phyloP scores from a whole-genome alignment of 2,113 vertebrate species.

The Lycocorax pyrrhopterus region DNA sequence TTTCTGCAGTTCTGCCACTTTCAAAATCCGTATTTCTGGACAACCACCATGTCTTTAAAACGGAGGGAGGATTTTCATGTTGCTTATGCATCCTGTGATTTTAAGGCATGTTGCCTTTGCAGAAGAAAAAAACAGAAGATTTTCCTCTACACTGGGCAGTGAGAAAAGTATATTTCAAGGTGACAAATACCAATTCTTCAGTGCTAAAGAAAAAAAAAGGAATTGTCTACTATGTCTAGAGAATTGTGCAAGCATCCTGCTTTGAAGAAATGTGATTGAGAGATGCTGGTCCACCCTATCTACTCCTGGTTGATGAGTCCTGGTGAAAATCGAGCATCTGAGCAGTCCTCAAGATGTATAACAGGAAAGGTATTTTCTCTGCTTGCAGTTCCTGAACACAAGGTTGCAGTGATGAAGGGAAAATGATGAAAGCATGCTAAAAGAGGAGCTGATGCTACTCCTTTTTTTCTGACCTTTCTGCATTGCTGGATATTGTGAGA shows the following conservation, averaged over 20 bases:
- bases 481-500: neutral
- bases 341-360: neutral
- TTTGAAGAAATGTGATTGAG: neutral
- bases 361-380: neutral
- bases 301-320: too few species aligned
- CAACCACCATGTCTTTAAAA: neutral
- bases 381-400: neutral
- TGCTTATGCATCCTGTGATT: neutral
- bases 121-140: rapidly evolving
- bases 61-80: neutral
- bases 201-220: neutral
- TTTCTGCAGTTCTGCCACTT: neutral
- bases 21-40: neutral
- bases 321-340: neutral
- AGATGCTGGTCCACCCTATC: too few species aligned
- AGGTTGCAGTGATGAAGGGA: neutral
- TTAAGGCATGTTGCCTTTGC: neutral
- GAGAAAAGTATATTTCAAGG: neutral
- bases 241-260: neutral
- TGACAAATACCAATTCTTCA: neutral
- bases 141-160: neutral
- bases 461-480: neutral
- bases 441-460: neutral
- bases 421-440: neutral
- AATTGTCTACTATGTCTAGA: neutral